These are phyloP conservation scores for Tachyglossus aculeatus DNA, from an alignment of 2,797 vertebrate species.

Conservation along the genomic window DNA sequence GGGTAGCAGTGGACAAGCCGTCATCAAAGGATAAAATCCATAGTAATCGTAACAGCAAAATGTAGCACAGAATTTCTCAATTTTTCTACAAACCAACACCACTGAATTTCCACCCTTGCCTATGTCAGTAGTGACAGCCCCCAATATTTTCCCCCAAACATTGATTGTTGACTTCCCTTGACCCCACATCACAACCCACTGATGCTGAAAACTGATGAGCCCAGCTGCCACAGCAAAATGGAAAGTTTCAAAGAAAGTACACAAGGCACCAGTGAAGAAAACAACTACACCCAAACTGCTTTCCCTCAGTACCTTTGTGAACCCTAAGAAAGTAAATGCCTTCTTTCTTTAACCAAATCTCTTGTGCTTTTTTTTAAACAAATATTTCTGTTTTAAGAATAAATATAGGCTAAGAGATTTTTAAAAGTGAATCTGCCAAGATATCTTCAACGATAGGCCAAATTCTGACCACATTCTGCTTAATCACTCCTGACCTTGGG, in stretches of 20 bases:
- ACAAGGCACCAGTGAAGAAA: constrained; percentile 50
- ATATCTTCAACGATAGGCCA: constrained; percentile 35
- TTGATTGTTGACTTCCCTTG: constrained; percentile 81
- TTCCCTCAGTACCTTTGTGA: constrained; percentile 26
- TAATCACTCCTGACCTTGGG: too few species aligned
- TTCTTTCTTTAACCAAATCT: constrained; percentile 44
- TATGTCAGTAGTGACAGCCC: constrained; percentile 66
- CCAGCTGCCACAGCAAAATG: constrained; percentile 75
- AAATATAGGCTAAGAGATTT: neutral
- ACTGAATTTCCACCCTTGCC: constrained; percentile 69
- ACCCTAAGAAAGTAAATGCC: constrained; percentile 55
- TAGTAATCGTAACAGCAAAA: constrained; percentile 70
- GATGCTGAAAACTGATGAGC: constrained; percentile 79
- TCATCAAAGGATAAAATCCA: constrained; percentile 63
- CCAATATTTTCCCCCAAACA: constrained; percentile 52
- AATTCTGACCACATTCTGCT: too few species aligned
- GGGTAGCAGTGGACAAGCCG: constrained; percentile 38
- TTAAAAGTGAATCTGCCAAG: constrained; percentile 25
- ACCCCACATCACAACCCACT: constrained; percentile 81
- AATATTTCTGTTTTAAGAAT: constrained; percentile 48
- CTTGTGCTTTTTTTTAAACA: constrained; percentile 1
- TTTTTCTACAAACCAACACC: constrained; percentile 65
- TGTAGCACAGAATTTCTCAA: constrained; percentile 63
- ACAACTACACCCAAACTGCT: constrained; percentile 41
- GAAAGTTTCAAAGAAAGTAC: constrained; percentile 73